Conservation (phyloP, 1,140 invertebrate species). For the Brachionus asplanchnoidis region DNA sequence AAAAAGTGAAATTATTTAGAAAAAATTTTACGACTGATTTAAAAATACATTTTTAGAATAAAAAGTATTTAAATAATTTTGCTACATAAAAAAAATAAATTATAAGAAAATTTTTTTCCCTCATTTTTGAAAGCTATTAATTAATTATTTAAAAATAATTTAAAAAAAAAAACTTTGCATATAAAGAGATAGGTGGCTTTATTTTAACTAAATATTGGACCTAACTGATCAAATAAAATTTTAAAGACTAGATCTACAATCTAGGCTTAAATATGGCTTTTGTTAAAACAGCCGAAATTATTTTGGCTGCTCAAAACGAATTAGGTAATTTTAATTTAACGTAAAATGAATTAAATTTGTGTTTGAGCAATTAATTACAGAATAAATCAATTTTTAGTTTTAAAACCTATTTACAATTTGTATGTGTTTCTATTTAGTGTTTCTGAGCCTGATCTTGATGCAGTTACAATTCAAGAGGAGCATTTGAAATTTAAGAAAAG, state of each 20-base stretch:
- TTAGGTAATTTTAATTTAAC: conserved; percentile 28
- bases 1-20: too few species aligned
- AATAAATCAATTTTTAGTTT: conserved; percentile 25
- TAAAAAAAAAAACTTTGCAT: too few species aligned
- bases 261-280: background rate
- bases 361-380: conserved; percentile 31
- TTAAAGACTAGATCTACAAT: background rate
- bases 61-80: too few species aligned
- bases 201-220: too few species aligned
- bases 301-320: background rate
- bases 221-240: background rate
- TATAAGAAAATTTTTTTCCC: too few species aligned
- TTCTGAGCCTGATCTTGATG: background rate
- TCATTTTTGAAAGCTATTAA: too few species aligned
- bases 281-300: background rate
- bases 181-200: too few species aligned
- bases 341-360: conserved; percentile 29
- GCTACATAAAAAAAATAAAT: too few species aligned
- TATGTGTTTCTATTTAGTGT: conserved; percentile 1
- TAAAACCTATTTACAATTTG: conserved; percentile 30
- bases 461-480: background rate
- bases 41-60: too few species aligned
- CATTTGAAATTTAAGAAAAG: conserved; percentile 16
- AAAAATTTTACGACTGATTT: too few species aligned
- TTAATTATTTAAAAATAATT: too few species aligned